phyloP scores from a whole-genome alignment of 1,140 invertebrate species.

The Drosophila leontia region DNA sequence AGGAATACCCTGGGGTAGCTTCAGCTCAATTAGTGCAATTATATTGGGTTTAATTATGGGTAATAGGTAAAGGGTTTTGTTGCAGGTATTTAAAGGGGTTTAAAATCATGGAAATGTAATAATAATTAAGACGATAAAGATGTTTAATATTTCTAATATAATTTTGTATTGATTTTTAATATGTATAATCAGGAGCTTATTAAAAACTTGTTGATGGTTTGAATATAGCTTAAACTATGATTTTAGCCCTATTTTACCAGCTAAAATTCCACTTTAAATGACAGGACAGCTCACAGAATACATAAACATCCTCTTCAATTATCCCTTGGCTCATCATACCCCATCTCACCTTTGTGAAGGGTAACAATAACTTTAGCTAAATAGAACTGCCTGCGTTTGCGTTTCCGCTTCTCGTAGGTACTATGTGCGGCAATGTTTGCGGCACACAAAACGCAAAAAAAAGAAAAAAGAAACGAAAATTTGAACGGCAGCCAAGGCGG shows the following conservation, averaged over 20 bases:
- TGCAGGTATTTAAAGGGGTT: fast-evolving
- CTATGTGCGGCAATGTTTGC: conserved; percentile 51
- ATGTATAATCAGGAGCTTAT: no score
- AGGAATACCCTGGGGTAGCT: conserved; percentile 19
- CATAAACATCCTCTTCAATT: fast-evolving
- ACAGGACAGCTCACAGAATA: background rate
- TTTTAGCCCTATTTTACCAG: background rate
- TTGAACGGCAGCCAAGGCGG: conserved; percentile 74
- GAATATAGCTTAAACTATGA: no score
- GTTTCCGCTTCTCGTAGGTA: conserved; percentile 62
- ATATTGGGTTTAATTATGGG: background rate
- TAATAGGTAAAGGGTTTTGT: background rate
- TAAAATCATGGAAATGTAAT: background rate
- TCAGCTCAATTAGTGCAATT: background rate
- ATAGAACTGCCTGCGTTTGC: conserved; percentile 76
- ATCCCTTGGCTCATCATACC: background rate
- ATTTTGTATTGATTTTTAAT: no score
- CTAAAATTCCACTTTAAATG: background rate
- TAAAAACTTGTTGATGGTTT: no score
- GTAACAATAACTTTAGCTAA: conserved; percentile 59
- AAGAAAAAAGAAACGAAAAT: conserved; percentile 25
- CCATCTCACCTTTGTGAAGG: background rate
- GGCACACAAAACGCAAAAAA: conserved; percentile 24
- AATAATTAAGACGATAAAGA: background rate
- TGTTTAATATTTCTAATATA: background rate